Evolutionary conservation across 2,888 invertebrate species (phyloP), one percentile per base, ranked within the genome.

Genomic region (Willowsia nigromaculata): DNA sequence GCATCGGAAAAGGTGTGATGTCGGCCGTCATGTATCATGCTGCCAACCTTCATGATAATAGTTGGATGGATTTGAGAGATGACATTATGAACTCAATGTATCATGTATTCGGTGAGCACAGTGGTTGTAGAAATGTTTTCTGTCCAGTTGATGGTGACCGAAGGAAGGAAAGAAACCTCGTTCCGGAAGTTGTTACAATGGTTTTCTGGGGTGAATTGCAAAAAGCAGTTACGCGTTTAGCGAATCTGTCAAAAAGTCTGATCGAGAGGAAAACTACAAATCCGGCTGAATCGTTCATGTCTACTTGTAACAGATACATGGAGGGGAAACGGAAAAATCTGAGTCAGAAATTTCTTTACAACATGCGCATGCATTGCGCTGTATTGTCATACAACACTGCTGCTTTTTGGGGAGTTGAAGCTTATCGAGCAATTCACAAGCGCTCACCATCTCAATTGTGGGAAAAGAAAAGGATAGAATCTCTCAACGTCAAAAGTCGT

Each of bases 31-130:
- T 47, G 15, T 74, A 47, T 22, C 40, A 74, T 43, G 18, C 37
- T 2, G 25, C 2, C 1, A 15, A 40, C 7, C 1, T 9, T 25
- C 1, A 37, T 22, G 47, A 74, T 6, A 25, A 22, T 47, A 25
- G 30, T n/a, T 74, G 74, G 74, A 47, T n/a, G 9, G 22, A 3
- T 9, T 6, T 74, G 0, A 1, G 15, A 18, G 80, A 80, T 2
- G 89, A 85, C 9, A 50, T 90, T 9, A 18, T 33, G n/a, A 90
- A 90, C 56, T 43, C 65, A 9, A 59, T 85, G 7, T 50, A 56
- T 65, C 90, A 90, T 27, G 71, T 90, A 5, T 50, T 89, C 65
- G 90, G 90, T 15, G 15, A 56, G 13, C 90, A 90, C 65, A 37
- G 2, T 1, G 30, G 50, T 13, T 90, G 90, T 76, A 76, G 80